Conservation (phyloP, 1,140 invertebrate genomes). For the Diprion similis region DNA sequence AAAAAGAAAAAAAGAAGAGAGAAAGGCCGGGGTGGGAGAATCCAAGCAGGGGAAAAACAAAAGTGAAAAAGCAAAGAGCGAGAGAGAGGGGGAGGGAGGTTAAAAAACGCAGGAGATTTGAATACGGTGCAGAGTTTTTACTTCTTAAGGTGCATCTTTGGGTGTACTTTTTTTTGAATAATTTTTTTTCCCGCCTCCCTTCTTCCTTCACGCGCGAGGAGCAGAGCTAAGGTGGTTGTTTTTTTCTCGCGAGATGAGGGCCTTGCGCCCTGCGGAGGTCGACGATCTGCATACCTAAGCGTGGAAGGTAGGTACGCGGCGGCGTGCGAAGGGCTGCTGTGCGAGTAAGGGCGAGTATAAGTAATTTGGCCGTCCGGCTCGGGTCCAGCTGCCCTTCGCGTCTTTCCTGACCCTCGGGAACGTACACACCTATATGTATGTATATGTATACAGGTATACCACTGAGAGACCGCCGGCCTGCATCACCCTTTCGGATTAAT, state of each 20-base stretch:
- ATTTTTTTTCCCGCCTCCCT: background rate
- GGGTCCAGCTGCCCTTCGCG: conserved; percentile 3
- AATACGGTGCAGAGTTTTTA: no score
- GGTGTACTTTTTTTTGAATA: background rate
- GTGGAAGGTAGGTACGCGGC: no score
- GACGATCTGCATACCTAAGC: conserved; percentile 4
- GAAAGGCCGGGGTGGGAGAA: background rate
- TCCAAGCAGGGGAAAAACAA: no score
- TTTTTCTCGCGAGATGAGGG: background rate
- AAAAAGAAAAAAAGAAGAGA: background rate
- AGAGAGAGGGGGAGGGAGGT: no score
- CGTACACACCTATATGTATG: no score
- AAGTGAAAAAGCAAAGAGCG: no score
- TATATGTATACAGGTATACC: no score
- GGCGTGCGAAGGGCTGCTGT: no score
- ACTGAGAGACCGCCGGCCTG: background rate
- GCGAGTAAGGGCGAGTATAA: background rate
- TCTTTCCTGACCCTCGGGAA: background rate
- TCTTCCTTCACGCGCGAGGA: background rate
- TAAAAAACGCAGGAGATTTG: no score
- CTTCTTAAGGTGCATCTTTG: background rate
- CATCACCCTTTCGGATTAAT: conserved; percentile 7
- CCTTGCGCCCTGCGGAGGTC: background rate
- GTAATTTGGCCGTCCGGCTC: background rate
- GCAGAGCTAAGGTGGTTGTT: background rate